Evolutionary conservation across 2,113 vertebrate genomes (phyloP).

Genomic region (Hassar affinis): DNA sequence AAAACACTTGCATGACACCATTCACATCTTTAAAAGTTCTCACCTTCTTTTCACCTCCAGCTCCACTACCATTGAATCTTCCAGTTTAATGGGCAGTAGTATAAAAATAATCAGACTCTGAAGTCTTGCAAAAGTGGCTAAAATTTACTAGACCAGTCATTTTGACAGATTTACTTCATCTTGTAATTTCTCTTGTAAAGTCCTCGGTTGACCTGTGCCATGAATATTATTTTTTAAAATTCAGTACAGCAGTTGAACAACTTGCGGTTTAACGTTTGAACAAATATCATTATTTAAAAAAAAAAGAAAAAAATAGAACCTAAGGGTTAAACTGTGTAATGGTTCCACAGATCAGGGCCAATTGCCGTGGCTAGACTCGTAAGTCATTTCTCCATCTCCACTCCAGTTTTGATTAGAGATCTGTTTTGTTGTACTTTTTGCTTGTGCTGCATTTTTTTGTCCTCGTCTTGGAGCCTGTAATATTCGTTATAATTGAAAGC

Average conservation of each 20-base stretch:
- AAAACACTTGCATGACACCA: not conserved
- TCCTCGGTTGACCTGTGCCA: not conserved
- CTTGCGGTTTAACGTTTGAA: not conserved
- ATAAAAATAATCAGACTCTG: not conserved
- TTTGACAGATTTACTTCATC: not conserved
- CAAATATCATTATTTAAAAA: not conserved
- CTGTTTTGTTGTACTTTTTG: not conserved
- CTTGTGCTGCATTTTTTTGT: not conserved
- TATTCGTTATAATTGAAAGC: not conserved
- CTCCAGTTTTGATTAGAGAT: not conserved
- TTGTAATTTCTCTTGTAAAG: not conserved
- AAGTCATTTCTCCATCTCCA: not conserved
- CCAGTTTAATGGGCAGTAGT: not conserved
- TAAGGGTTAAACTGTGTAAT: not conserved
- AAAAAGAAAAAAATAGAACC: not conserved
- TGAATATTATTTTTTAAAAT: not conserved
- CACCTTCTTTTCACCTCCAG: slow-evolving; percentile 1
- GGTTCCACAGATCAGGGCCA: not conserved
- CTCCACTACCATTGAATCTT: not conserved
- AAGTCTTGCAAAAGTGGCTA: not conserved
- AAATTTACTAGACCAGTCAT: not conserved
- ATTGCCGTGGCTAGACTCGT: not conserved
- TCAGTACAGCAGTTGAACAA: not conserved
- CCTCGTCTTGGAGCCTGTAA: not conserved
- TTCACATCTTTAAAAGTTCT: slow-evolving; percentile 7